Evolutionary conservation across 1,140 invertebrate genomes (phyloP).

Genomic region (Trigoniulus corallinus): DNA sequence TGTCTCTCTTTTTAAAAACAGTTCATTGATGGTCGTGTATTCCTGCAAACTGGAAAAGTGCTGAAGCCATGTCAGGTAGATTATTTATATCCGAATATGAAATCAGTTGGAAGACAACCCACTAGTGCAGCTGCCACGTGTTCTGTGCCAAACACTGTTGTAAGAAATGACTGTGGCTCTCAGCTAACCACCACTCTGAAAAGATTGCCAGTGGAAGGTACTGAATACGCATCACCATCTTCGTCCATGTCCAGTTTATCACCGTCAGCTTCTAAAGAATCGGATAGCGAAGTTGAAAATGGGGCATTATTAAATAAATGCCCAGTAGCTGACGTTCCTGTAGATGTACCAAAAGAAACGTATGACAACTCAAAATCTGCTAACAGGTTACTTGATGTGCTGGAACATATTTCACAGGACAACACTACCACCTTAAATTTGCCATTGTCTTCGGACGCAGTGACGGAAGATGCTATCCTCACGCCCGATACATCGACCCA

Average conservation of each 20-base stretch:
- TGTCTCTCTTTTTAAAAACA: no score
- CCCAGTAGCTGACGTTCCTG: not conserved
- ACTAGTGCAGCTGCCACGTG: not conserved
- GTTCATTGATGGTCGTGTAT: slow-evolving; percentile 56
- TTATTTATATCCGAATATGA: slow-evolving; percentile 14
- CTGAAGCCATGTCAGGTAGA: slow-evolving; percentile 47
- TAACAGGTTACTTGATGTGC: not conserved
- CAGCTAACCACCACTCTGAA: not conserved
- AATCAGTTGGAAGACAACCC: slow-evolving; percentile 8
- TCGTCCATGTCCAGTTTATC: slow-evolving; percentile 7
- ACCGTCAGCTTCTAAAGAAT: not conserved
- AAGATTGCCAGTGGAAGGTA: no score
- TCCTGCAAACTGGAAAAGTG: slow-evolving; percentile 47
- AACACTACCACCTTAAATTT: not conserved
- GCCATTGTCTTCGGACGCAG: not conserved
- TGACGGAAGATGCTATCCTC: slow-evolving; percentile 7
- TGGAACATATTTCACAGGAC: not conserved
- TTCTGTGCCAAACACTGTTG: no score
- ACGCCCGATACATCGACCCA: not conserved
- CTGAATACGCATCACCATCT: slow-evolving; percentile 4
- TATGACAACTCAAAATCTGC: not conserved
- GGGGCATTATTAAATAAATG: not conserved
- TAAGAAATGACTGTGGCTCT: not conserved
- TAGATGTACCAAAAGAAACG: no score
- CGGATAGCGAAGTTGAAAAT: not conserved